These are phyloP conservation scores for Calameuta filiformis DNA, from an alignment of 2,888 invertebrate species.

Conservation along the genomic window DNA sequence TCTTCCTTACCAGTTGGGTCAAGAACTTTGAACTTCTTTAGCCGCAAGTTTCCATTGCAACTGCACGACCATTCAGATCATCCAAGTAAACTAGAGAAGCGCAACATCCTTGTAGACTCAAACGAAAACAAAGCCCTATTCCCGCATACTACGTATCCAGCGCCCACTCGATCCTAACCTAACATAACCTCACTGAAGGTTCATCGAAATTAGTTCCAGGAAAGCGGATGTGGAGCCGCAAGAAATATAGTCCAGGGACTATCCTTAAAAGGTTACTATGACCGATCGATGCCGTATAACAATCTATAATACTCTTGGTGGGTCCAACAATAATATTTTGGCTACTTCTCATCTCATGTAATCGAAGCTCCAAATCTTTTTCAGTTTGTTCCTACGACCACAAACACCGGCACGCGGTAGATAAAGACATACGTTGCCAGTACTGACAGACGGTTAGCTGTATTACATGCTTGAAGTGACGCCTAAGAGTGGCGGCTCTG, in stretches of 20 bases:
- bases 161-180: neutral
- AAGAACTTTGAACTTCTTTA: neutral
- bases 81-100: neutral
- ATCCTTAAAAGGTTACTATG: neutral
- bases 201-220: neutral
- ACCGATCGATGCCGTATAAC: neutral
- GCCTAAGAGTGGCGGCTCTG: conserved; percentile 32
- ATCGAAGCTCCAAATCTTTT: conserved; percentile 1
- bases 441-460: conserved; percentile 27
- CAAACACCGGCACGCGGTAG: conserved; percentile 21
- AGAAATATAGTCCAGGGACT: neutral
- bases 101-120: neutral
- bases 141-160: neutral
- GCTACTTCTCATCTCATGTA: neutral
- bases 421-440: conserved; percentile 6
- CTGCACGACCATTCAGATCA: neutral
- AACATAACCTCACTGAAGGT: neutral
- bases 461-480: conserved; percentile 48
- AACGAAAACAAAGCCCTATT: neutral
- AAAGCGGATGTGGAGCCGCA: neutral
- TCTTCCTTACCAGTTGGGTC: conserved; percentile 5
- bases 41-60: neutral
- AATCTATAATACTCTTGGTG: neutral
- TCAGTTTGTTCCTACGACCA: conserved; percentile 26
- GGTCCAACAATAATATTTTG: neutral